Percentiles rank a stretch among this genome's conserved stretches.
phyloP scores from a whole-genome alignment of 2,888 invertebrate genomes.

The Amiota minor region DNA sequence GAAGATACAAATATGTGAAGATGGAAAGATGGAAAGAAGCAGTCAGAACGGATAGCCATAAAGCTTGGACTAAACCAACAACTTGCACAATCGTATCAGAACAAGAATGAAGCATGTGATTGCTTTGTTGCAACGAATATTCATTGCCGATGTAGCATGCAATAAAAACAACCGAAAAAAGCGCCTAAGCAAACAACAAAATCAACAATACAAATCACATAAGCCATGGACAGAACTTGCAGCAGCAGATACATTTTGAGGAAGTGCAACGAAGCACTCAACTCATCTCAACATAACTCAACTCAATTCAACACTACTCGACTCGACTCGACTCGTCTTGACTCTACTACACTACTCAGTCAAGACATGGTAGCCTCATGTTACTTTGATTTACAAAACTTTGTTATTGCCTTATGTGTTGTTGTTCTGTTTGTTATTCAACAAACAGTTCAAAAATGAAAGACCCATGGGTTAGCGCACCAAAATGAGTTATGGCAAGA shows the following conservation, averaged over 20 bases:
- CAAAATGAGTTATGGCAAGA: neutral
- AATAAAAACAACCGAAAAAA: neutral
- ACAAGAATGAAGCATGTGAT: neutral
- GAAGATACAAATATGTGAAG: constrained; percentile 25
- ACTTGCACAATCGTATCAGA: constrained; percentile 23
- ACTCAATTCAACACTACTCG: constrained; percentile 2
- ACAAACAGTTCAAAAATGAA: constrained; percentile 2
- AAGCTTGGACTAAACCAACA: constrained; percentile 37
- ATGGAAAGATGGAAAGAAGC: constrained; percentile 48
- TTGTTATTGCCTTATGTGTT: too few species aligned
- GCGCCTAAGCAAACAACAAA: constrained; percentile 2
- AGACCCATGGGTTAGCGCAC: neutral
- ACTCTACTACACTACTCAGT: too few species aligned
- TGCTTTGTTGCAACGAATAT: constrained; percentile 17
- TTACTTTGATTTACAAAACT: too few species aligned
- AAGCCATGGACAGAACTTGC: neutral
- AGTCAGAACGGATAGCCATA: constrained; percentile 58
- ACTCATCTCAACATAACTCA: neutral
- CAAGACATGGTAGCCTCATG: too few species aligned
- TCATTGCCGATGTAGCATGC: constrained; percentile 18
- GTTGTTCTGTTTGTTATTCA: too few species aligned
- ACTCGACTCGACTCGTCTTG: neutral
- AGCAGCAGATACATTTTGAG: constrained; percentile 16
- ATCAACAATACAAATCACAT: constrained; percentile 4
- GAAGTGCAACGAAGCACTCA: constrained; percentile 26